A percentile compares a stretch with the other conserved stretches of the same genome.
These are phyloP conservation scores for Microtus pennsylvanicus DNA, from an alignment of 2,113 vertebrate genomes.

Conservation along the genomic window DNA sequence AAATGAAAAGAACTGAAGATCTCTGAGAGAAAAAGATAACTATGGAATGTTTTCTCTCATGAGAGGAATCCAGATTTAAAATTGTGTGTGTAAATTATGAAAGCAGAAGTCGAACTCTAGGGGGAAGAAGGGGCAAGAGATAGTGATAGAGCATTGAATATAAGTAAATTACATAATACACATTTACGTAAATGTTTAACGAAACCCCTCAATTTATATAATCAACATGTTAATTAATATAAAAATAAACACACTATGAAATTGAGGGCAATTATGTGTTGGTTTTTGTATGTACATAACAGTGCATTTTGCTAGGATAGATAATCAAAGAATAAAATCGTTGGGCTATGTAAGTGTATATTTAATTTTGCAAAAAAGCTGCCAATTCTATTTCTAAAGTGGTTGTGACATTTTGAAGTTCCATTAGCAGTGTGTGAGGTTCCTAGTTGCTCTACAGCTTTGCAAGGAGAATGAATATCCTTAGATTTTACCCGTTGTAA, in stretches of 20 bases:
- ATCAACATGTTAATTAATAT: background rate
- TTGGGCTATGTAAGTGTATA: background rate
- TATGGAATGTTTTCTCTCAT: background rate
- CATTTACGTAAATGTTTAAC: background rate
- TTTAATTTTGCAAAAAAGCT: conserved; percentile 43
- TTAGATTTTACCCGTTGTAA: background rate
- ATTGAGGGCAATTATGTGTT: background rate
- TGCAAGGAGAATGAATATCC: background rate
- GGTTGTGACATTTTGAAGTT: background rate
- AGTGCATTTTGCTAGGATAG: background rate
- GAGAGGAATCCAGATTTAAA: background rate
- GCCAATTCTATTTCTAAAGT: background rate
- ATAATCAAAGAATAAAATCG: conserved; percentile 32
- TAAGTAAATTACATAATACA: background rate
- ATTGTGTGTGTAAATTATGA: background rate
- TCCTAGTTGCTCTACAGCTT: background rate
- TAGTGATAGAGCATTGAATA: background rate
- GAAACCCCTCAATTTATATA: background rate
- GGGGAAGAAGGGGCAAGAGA: background rate
- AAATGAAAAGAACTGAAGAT: background rate
- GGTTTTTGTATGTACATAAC: background rate
- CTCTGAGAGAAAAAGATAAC: background rate
- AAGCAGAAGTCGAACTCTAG: background rate
- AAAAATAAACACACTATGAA: background rate
- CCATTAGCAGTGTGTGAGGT: background rate